phyloP scores from a whole-genome alignment of 1,140 invertebrate genomes.

The Hermatobates lingyangjiaoensis region DNA sequence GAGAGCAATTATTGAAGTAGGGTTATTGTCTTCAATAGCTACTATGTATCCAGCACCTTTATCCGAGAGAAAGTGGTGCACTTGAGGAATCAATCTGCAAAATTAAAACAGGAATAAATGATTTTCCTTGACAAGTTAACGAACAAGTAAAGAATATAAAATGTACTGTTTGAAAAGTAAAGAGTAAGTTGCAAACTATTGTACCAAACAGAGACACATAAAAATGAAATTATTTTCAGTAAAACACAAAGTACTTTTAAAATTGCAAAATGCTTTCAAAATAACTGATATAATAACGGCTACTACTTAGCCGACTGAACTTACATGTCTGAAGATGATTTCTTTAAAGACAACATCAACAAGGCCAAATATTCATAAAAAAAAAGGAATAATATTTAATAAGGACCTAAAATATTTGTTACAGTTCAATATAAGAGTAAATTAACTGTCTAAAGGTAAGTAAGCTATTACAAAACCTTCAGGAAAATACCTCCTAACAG shows the following conservation, averaged over 20 bases:
- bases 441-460: no score
- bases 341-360: no score
- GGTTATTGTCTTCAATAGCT: constrained; percentile 68
- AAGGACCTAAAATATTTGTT: no score
- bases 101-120: constrained; percentile 22
- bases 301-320: no score
- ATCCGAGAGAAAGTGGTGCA: constrained; percentile 45
- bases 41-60: constrained; percentile 68
- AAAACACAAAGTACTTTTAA: not conserved
- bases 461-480: no score
- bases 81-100: constrained; percentile 38
- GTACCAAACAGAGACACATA: not conserved
- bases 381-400: no score
- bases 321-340: no score
- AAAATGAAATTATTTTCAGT: not conserved
- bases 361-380: no score
- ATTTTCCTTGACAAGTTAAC: not conserved
- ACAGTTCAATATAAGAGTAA: no score
- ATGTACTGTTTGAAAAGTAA: not conserved
- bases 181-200: not conserved
- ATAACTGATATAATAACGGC: not conserved
- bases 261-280: not conserved
- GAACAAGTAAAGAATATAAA: not conserved
- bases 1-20: constrained; percentile 43
- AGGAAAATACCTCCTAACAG: no score